Percentiles rank a stretch among this genome's conserved stretches.
These are phyloP conservation scores for Stichodactyla mertensii DNA, from an alignment of 64 coral and sea anemone genomes.

Conservation along the genomic window DNA sequence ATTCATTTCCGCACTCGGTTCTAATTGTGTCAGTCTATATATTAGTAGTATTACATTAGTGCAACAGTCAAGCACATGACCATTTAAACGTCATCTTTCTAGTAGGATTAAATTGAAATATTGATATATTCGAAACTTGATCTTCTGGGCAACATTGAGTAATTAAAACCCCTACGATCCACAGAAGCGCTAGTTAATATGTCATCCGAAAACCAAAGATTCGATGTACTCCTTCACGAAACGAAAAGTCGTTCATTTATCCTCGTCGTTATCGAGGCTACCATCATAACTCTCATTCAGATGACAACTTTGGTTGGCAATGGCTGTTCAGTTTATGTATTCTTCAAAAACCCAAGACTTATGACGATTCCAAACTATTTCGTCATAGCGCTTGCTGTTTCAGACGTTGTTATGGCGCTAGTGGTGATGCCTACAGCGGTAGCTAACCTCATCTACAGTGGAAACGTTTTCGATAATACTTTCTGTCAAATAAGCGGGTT, in stretches of 20 bases:
- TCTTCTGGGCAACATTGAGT: too few relatives aligned
- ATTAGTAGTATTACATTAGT: too few relatives aligned
- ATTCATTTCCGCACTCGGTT: too few relatives aligned
- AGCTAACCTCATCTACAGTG: background rate
- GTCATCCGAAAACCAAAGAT: too few relatives aligned
- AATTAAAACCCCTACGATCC: too few relatives aligned
- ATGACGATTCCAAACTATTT: background rate
- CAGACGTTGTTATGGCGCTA: background rate
- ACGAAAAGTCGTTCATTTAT: background rate
- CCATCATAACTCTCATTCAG: background rate
- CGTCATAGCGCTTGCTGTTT: background rate
- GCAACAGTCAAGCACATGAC: too few relatives aligned
- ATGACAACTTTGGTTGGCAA: background rate
- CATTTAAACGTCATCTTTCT: too few relatives aligned
- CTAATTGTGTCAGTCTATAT: too few relatives aligned
- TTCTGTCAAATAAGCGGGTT: background rate
- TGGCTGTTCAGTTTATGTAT: background rate
- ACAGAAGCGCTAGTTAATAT: too few relatives aligned
- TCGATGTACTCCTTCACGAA: too few relatives aligned
- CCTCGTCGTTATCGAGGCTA: background rate
- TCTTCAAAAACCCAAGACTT: background rate
- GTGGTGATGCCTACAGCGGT: background rate
- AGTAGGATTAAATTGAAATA: too few relatives aligned
- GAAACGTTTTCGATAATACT: background rate
- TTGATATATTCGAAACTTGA: too few relatives aligned